Evolutionary conservation across 2,113 vertebrate species (phyloP).

Genomic region (Polypterus bichir): DNA sequence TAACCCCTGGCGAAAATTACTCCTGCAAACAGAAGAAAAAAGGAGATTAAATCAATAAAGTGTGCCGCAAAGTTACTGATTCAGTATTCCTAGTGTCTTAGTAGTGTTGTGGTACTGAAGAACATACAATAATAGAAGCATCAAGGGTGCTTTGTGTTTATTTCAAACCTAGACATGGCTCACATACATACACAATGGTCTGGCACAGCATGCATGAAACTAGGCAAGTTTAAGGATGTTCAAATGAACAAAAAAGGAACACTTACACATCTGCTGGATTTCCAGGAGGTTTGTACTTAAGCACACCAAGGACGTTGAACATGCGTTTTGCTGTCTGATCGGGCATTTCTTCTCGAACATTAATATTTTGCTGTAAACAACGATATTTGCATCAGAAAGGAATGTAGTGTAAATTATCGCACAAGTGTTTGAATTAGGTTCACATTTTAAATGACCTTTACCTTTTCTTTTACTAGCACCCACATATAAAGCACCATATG

Average conservation of each 20-base stretch:
- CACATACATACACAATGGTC: too few relatives aligned
- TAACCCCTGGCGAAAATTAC: slow-evolving; percentile 78
- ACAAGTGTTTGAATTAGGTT: too few relatives aligned
- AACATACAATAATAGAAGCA: neutral
- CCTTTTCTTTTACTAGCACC: too few relatives aligned
- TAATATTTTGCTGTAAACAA: slow-evolving; percentile 67
- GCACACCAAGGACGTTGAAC: slow-evolving; percentile 70
- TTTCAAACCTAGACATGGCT: too few relatives aligned
- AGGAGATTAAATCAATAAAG: neutral
- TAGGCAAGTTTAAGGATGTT: too few relatives aligned
- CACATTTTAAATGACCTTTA: too few relatives aligned
- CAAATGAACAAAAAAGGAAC: neutral
- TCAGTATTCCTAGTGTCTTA: too few relatives aligned
- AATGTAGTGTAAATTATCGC: neutral
- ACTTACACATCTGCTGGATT: slow-evolving; percentile 66
- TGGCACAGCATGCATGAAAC: too few relatives aligned
- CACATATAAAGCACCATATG: too few relatives aligned
- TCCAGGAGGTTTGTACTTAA: slow-evolving; percentile 86
- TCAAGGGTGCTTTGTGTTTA: neutral
- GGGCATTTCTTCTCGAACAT: slow-evolving; percentile 87
- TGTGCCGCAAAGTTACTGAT: too few relatives aligned
- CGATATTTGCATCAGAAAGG: neutral
- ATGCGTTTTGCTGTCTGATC: slow-evolving; percentile 90
- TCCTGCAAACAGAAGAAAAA: slow-evolving; percentile 45
- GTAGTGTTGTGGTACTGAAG: neutral